Conservation (phyloP, 1,140 invertebrate genomes). For the Anastrepha ludens region DNA sequence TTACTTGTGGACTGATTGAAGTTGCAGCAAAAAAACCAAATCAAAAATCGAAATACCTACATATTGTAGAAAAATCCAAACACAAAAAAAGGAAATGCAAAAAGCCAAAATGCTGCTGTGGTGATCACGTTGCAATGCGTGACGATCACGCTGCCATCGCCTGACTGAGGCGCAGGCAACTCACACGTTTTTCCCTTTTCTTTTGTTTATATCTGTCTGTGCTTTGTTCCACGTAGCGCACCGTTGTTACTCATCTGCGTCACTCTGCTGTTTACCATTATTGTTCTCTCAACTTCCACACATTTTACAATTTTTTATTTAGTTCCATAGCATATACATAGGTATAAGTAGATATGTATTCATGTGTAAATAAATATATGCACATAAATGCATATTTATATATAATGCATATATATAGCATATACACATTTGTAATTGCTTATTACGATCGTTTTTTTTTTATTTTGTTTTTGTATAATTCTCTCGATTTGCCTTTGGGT, state of each 20-base stretch:
- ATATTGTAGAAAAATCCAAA: not conserved
- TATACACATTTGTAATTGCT: not conserved
- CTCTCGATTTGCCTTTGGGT: slow-evolving; percentile 1
- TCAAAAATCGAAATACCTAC: slow-evolving; percentile 26
- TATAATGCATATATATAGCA: not conserved
- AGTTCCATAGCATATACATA: not conserved
- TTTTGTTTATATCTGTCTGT: not conserved
- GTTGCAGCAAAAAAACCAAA: not conserved
- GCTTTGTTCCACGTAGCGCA: not conserved
- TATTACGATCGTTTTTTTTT: slow-evolving; percentile 10
- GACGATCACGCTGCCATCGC: slow-evolving; percentile 38
- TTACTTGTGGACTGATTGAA: not conserved
- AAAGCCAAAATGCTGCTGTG: slow-evolving; percentile 18
- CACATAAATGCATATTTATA: not conserved
- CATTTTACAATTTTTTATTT: not conserved
- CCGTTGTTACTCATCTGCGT: not conserved
- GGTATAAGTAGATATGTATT: not conserved
- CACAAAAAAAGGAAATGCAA: slow-evolving; percentile 22
- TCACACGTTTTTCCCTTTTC: not conserved
- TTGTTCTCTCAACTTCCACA: too few relatives aligned
- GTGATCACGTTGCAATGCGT: slow-evolving; percentile 48
- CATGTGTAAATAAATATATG: not conserved
- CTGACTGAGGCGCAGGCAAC: slow-evolving; percentile 35
- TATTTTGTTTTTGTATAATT: slow-evolving; percentile 47
- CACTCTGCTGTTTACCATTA: too few relatives aligned